Percentiles rank a stretch among this genome's conserved stretches.
Evolutionary conservation across 2,888 invertebrate genomes (phyloP).

Genomic region (Drosophila phalerata): DNA sequence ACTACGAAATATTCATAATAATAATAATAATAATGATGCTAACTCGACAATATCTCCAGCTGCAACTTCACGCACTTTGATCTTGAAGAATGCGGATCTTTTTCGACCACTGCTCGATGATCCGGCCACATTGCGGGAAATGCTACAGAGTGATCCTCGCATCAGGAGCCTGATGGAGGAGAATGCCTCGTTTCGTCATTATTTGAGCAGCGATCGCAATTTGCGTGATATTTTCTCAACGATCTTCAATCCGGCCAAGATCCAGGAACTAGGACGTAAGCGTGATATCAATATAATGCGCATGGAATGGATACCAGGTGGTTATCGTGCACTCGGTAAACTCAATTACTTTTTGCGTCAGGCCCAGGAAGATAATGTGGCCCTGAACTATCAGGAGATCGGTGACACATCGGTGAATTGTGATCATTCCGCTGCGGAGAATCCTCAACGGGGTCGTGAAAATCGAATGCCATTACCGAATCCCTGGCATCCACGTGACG

Average conservation of each 20-base stretch:
- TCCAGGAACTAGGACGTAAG: conserved; percentile 52
- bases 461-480: conserved; percentile 66
- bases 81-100: background rate
- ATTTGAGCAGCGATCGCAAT: conserved; percentile 57
- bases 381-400: conserved; percentile 38
- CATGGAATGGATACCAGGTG: conserved; percentile 58
- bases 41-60: background rate
- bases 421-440: background rate
- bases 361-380: conserved; percentile 58
- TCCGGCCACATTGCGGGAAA: conserved; percentile 31
- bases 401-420: background rate
- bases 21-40: background rate
- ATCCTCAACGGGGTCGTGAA: conserved; percentile 63
- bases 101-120: conserved; percentile 33
- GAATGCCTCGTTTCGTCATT: conserved; percentile 39
- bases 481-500: conserved; percentile 48
- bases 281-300: conserved; percentile 56
- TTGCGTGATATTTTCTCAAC: conserved; percentile 46
- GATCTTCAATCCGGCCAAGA: conserved; percentile 50
- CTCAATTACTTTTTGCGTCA: conserved; percentile 35
- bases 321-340: conserved; percentile 26
- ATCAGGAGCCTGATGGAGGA: conserved; percentile 42
- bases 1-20: background rate
- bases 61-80: background rate
- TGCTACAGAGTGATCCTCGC: conserved; percentile 41